phyloP scores from a whole-genome alignment of 2,888 invertebrate species.

The Schizaphis graminum region DNA sequence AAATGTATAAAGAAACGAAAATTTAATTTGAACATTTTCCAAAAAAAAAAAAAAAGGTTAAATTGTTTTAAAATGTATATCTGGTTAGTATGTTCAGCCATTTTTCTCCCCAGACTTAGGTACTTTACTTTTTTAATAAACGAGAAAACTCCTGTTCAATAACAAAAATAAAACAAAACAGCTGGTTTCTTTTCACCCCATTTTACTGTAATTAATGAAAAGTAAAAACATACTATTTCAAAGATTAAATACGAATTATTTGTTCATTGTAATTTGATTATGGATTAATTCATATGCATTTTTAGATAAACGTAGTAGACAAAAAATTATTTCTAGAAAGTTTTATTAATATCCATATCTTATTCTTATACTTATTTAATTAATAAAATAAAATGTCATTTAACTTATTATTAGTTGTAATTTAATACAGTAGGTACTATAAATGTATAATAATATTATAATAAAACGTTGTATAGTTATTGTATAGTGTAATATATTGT shows the following conservation, averaged over 20 bases:
- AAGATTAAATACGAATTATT: background rate
- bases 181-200: conserved; percentile 5
- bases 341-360: background rate
- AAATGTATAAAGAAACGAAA: conserved; percentile 2
- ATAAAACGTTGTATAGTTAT: background rate
- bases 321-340: background rate
- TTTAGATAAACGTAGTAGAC: background rate
- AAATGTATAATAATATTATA: background rate
- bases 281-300: background rate
- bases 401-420: background rate
- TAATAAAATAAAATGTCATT: background rate
- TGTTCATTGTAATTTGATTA: background rate
- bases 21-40: conserved; percentile 45
- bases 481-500: background rate
- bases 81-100: conserved; percentile 10
- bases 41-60: conserved; percentile 8
- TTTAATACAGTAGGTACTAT: background rate
- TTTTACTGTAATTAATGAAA: conserved; percentile 20
- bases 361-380: background rate
- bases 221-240: background rate
- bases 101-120: background rate
- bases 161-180: conserved; percentile 26
- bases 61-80: conserved; percentile 31
- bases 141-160: conserved; percentile 22
- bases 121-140: conserved; percentile 43